Conservation (phyloP, 2,797 vertebrate species). For the Catostomus latipinnis region DNA sequence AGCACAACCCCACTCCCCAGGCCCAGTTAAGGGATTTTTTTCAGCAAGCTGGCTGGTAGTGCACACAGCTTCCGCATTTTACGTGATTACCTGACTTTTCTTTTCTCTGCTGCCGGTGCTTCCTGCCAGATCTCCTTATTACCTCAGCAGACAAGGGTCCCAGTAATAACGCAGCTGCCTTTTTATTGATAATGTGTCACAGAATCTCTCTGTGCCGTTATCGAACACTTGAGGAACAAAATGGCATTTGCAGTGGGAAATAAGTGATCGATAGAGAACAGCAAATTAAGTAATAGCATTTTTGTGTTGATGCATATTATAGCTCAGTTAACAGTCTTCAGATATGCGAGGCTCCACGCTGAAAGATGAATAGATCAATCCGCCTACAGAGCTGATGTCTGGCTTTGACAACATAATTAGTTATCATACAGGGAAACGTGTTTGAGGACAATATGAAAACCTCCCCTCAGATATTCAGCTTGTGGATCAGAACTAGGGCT, state of each 20-base stretch:
- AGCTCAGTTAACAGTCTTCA: slow-evolving; percentile 62
- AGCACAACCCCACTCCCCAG: slow-evolving; percentile 50
- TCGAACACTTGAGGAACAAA: slow-evolving; percentile 48
- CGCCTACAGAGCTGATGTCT: slow-evolving; percentile 47
- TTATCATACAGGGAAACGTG: slow-evolving; percentile 50
- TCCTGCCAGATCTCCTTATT: slow-evolving; percentile 59
- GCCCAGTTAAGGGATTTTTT: slow-evolving; percentile 37
- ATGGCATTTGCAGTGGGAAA: slow-evolving; percentile 55
- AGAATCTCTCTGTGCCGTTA: slow-evolving; percentile 62
- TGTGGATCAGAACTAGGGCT: slow-evolving; percentile 15
- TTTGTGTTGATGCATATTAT: slow-evolving; percentile 68
- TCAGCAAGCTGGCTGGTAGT: slow-evolving; percentile 56
- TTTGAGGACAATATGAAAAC: slow-evolving; percentile 46
- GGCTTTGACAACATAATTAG: slow-evolving; percentile 57
- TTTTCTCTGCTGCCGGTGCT: slow-evolving; percentile 49
- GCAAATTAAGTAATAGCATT: slow-evolving; percentile 71
- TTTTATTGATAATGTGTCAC: slow-evolving; percentile 64
- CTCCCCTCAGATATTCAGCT: slow-evolving; percentile 45
- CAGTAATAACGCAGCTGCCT: slow-evolving; percentile 57
- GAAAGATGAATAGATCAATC: slow-evolving; percentile 60
- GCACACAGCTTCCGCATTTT: slow-evolving; percentile 44
- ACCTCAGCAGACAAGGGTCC: slow-evolving; percentile 47
- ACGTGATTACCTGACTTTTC: slow-evolving; percentile 60
- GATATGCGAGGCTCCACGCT: slow-evolving; percentile 45
- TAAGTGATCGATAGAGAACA: slow-evolving; percentile 67